phyloP scores from a whole-genome alignment of 35 echinoderm and acorn worm genomes.

The Chiridota heheva region DNA sequence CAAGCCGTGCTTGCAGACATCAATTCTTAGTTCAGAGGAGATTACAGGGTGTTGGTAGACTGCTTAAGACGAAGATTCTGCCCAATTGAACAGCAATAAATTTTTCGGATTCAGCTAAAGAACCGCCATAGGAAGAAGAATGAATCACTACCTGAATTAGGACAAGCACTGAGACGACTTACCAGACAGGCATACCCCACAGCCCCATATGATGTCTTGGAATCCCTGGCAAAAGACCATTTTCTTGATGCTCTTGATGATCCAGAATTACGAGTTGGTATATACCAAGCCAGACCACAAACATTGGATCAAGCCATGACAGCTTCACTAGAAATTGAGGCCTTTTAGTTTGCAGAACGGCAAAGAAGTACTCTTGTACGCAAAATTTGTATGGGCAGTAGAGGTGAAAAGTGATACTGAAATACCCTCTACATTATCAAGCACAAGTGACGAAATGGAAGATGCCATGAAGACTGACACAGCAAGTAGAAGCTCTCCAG shows the following conservation, averaged over 20 bases:
- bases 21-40: not conserved
- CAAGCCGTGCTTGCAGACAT: slow-evolving; percentile 2
- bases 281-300: not conserved
- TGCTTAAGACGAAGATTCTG: not conserved
- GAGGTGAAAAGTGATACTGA: no score
- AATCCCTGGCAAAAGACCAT: not conserved
- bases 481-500: no score
- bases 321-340: no score
- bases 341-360: no score
- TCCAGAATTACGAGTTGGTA: not conserved
- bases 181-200: not conserved
- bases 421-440: no score
- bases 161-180: slow-evolving; percentile 3
- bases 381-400: no score
- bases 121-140: not conserved
- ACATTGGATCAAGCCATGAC: not conserved
- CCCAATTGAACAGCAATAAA: not conserved
- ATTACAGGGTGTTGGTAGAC: not conserved
- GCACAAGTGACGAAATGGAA: no score
- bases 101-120: not conserved
- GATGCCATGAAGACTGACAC: no score
- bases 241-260: slow-evolving; percentile 1
- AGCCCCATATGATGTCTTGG: not conserved
- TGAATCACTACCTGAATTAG: slow-evolving; percentile 1
- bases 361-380: no score